phyloP scores from a whole-genome alignment of 2,797 vertebrate species.

The Enteromius unitaeniatus region DNA sequence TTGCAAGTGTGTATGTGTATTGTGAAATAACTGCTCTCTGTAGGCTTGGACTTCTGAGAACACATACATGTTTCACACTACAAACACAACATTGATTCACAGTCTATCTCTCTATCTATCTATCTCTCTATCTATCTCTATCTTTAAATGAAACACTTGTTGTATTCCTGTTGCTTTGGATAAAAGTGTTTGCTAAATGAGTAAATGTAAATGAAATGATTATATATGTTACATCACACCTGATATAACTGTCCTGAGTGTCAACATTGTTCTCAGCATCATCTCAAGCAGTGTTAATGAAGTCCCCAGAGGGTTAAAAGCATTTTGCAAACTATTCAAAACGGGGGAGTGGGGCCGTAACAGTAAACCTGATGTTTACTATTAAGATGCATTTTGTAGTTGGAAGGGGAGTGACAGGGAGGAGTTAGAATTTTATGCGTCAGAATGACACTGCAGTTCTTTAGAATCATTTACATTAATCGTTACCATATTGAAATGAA shows the following conservation, averaged over 20 bases:
- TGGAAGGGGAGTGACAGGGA: slow-evolving; percentile 16
- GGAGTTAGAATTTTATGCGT: background rate
- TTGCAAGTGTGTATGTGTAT: background rate
- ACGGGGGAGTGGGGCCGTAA: background rate
- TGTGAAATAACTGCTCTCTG: background rate
- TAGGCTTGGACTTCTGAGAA: slow-evolving; percentile 14
- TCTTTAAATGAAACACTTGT: background rate
- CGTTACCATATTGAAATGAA: background rate
- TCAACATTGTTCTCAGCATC: background rate
- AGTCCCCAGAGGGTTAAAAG: slow-evolving; percentile 32
- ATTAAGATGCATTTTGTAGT: slow-evolving; percentile 23
- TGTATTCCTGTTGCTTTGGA: background rate
- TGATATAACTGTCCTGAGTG: slow-evolving; percentile 5
- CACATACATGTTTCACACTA: background rate
- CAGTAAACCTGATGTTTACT: background rate
- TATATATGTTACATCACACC: slow-evolving; percentile 15
- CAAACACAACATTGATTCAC: background rate
- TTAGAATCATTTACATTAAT: slow-evolving; percentile 9
- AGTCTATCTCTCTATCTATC: background rate
- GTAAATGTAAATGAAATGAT: background rate
- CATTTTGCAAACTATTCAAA: background rate
- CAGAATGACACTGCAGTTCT: slow-evolving; percentile 47
- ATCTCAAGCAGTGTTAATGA: slow-evolving; percentile 45
- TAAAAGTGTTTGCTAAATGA: background rate
- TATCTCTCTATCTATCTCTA: background rate